Percentiles rank a stretch among this genome's conserved stretches.
Conservation (phyloP, 1,140 invertebrate genomes). For the Anthonomus grandis region DNA sequence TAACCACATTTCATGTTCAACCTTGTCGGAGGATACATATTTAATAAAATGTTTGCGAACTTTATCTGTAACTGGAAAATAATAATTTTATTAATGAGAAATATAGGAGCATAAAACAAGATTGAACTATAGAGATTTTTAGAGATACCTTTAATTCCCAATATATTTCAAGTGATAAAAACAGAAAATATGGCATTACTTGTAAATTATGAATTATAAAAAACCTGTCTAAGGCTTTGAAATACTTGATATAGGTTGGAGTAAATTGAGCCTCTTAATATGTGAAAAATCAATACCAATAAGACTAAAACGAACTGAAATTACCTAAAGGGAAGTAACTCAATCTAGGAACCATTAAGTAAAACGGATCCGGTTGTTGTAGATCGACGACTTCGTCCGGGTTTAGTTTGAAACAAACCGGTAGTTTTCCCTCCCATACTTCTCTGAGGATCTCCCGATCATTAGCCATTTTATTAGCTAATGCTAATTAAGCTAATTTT, state of each 20-base stretch:
- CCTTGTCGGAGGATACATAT: constrained; percentile 76
- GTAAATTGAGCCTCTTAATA: too few species aligned
- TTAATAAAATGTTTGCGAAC: constrained; percentile 79
- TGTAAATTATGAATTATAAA: too few species aligned
- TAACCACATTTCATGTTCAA: constrained; percentile 90
- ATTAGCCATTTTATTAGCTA: too few species aligned
- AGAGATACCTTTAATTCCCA: too few species aligned
- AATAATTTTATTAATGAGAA: not conserved
- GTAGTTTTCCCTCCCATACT: constrained; percentile 94
- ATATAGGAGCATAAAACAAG: not conserved
- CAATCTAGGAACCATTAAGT: constrained; percentile 90
- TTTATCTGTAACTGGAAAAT: constrained; percentile 83
- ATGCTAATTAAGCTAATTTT: too few species aligned
- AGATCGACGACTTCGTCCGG: constrained; percentile 84
- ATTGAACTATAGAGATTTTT: not conserved
- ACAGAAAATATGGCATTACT: too few species aligned
- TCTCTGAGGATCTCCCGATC: constrained; percentile 89
- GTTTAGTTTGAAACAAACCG: constrained; percentile 85
- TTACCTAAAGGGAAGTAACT: constrained; percentile 80
- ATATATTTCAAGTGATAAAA: too few species aligned
- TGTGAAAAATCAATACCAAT: too few species aligned
- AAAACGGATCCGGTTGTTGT: constrained; percentile 87
- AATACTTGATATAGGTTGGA: too few species aligned
- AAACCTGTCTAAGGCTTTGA: too few species aligned
- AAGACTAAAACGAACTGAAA: too few species aligned